Conservation (phyloP, 2,888 invertebrate species). For the Brenthis ino region DNA sequence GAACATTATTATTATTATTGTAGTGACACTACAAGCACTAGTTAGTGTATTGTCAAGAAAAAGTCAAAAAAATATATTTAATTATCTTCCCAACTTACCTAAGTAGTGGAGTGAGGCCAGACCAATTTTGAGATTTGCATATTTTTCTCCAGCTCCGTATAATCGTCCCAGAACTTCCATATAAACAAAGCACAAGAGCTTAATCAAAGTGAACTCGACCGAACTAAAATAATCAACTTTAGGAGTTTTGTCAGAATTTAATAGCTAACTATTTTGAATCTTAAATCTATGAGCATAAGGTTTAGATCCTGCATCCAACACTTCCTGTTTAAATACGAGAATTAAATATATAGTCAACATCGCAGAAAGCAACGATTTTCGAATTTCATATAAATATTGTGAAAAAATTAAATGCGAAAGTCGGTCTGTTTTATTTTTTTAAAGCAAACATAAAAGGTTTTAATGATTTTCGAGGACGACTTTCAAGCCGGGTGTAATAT, state of each 20-base stretch:
- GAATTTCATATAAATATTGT: constrained; percentile 1
- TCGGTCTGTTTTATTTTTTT: too few species aligned
- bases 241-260: constrained; percentile 16
- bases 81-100: not conserved
- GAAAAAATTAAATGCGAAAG: too few species aligned
- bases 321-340: constrained; percentile 8
- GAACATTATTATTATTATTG: too few species aligned
- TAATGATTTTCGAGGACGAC: too few species aligned
- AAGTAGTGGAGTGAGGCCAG: not conserved
- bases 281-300: not conserved
- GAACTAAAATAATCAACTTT: constrained; percentile 32
- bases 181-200: constrained; percentile 32
- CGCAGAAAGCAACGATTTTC: constrained; percentile 3
- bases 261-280: constrained; percentile 12
- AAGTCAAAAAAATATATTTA: not conserved
- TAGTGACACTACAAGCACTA: too few species aligned
- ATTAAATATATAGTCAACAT: constrained; percentile 11
- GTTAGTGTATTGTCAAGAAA: too few species aligned
- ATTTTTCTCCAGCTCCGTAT: constrained; percentile 23
- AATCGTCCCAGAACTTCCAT: constrained; percentile 28
- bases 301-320: not conserved
- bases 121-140: constrained; percentile 21
- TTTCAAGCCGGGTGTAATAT: too few species aligned
- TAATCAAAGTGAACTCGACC: constrained; percentile 33
- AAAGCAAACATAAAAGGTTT: too few species aligned